A percentile compares a stretch with the other conserved stretches of the same genome.
Evolutionary conservation across 2,888 invertebrate genomes (phyloP).

Genomic region (Hypselothyrea guttata): DNA sequence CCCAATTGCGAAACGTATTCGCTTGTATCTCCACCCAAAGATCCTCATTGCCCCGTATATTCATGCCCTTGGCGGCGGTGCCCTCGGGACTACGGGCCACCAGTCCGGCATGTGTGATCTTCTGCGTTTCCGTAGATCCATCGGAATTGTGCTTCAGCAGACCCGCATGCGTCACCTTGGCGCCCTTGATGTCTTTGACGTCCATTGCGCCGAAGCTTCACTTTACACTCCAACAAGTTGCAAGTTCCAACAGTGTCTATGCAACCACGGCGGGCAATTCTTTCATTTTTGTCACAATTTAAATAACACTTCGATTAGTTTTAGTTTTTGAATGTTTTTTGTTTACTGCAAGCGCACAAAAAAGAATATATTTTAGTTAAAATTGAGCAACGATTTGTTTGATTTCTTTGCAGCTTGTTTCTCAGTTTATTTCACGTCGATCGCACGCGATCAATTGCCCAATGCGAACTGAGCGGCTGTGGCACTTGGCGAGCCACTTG

Average conservation of each 20-base stretch:
- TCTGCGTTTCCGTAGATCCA: conserved; percentile 84
- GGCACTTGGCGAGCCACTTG: conserved; percentile 46
- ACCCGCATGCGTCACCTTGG: conserved; percentile 85
- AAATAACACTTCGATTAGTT: conserved; percentile 12
- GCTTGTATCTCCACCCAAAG: conserved; percentile 98
- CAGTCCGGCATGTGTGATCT: conserved; percentile 89
- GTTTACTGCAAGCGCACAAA: conserved; percentile 4
- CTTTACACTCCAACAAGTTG: conserved; percentile 32
- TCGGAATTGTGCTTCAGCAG: conserved; percentile 84
- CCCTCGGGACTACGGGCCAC: conserved; percentile 96
- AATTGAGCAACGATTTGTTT: conserved; percentile 33
- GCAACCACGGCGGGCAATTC: conserved; percentile 33
- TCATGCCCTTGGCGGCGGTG: conserved; percentile 97
- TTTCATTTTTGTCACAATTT: conserved; percentile 27
- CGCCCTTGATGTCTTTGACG: conserved; percentile 83
- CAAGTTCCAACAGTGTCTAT: too few relatives aligned
- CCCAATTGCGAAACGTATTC: conserved; percentile 98
- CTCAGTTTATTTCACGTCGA: conserved; percentile 22
- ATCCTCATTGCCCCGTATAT: conserved; percentile 96
- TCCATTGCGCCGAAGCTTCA: conserved; percentile 73
- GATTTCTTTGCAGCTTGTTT: conserved; percentile 5
- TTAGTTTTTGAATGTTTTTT: conserved; percentile 8
- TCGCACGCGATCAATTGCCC: conserved; percentile 74
- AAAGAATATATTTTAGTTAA: conserved; percentile 28
- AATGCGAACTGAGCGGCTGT: conserved; percentile 72